Base-by-base conservation (phyloP, 2,797 vertebrate species). In the Liasis olivaceus region DNA sequence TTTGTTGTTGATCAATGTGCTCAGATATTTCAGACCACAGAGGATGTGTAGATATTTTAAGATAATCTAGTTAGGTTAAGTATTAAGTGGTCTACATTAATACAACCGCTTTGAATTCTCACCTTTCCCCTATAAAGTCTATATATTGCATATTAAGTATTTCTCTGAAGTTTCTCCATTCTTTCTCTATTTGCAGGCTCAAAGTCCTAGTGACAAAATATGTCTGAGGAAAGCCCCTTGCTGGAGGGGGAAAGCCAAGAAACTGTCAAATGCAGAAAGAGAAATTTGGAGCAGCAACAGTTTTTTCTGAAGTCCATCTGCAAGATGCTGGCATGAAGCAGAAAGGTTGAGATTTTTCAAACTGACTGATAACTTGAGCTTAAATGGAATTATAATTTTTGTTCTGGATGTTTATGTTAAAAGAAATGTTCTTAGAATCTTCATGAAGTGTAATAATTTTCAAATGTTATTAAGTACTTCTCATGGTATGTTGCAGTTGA, bases 51-150 rank as follows among this genome's bases (percentile, higher is more conserved):
- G 63, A 42, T 93, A 88, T 87, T 28, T 47, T 11, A 81, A 81
- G 47, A 42, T 24, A 47, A 22, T 77, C 31, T 11, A 77, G 47
- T 47, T 81, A 24, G 9, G 51, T 93, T 92, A 90, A 64, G 87
- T 92, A 84, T 95, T 95, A 96, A 95, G 95, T 85, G 93, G 28
- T 59, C 86, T 88, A 62, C 92, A 95, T 91, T 92, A 88, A 36
- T 0, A 0, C 60, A 85, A 1, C 11, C 20, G 63, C 42, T 31
- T 95, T 92, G 95, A 95, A 85, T 31, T 93, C 94, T 93, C 54
- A 94, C 59, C 9, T 90, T 91, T 93, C 2, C 0, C 63, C 66
- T 54, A 42, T 47, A 2, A 66, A 26, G 4, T 51, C 24, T 87
- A 42, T 24, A 42, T 24, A 24, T 26, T 66, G 22, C 8, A 56